Evolutionary conservation across 2,888 invertebrate species (phyloP).

Genomic region (Phortica okadai): DNA sequence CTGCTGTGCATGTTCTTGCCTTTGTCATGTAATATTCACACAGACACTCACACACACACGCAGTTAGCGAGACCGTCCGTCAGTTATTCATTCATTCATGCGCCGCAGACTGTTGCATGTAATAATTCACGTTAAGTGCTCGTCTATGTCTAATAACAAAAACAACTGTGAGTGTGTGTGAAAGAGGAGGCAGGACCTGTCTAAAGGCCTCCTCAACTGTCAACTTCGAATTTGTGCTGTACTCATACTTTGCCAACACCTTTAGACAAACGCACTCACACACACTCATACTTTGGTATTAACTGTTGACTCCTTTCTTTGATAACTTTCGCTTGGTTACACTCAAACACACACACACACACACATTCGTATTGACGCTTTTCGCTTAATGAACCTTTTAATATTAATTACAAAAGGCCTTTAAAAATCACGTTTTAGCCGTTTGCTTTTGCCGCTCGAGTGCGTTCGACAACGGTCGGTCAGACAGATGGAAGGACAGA

Average conservation of each 20-base stretch:
- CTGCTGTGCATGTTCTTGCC: slow-evolving; percentile 5
- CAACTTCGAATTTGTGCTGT: not conserved
- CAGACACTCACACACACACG: not conserved
- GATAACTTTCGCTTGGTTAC: not conserved
- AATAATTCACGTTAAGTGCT: slow-evolving; percentile 32
- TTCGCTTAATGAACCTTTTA: slow-evolving; percentile 61
- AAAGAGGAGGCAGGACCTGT: not conserved
- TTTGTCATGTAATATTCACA: not conserved
- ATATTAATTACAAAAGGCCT: slow-evolving; percentile 60
- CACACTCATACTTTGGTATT: not conserved
- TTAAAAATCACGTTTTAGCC: slow-evolving; percentile 22
- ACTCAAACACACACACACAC: not conserved
- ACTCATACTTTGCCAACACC: not conserved
- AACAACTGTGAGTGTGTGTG: not conserved
- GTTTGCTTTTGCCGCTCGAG: slow-evolving; percentile 7
- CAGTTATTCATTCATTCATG: slow-evolving; percentile 28
- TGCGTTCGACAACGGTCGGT: not conserved
- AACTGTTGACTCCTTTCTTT: not conserved
- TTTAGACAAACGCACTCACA: not conserved
- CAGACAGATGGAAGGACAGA: not conserved
- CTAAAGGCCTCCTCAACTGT: slow-evolving; percentile 24
- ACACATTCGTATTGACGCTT: slow-evolving; percentile 36
- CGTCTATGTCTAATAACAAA: slow-evolving; percentile 19
- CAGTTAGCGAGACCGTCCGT: not conserved
- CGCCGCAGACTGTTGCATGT: slow-evolving; percentile 25